Conservation (phyloP, 2,797 vertebrate genomes). For the Taeniopygia guttata region DNA sequence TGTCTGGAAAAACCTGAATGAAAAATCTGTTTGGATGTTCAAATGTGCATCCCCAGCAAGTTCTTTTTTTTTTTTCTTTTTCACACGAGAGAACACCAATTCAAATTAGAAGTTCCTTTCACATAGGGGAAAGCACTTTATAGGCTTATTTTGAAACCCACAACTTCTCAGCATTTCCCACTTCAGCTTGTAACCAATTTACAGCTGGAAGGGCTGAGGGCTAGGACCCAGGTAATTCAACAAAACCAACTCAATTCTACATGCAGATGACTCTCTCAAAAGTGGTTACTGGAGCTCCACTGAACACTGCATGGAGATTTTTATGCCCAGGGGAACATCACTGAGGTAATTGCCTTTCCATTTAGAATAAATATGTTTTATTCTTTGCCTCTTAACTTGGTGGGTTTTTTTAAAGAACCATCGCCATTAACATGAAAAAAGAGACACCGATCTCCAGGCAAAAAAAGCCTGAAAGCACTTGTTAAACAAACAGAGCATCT, state of each 20-base stretch:
- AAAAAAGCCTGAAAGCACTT: constrained; percentile 14
- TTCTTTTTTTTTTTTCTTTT: neutral
- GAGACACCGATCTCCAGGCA: neutral
- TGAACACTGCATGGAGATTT: neutral
- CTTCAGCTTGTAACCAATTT: neutral
- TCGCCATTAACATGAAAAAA: neutral
- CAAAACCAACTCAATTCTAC: constrained; percentile 4
- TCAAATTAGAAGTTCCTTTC: neutral
- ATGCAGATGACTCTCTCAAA: neutral
- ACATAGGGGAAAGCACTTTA: neutral
- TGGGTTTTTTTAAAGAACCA: constrained; percentile 13
- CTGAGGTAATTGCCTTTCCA: constrained; percentile 45
- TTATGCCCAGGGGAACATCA: constrained; percentile 17
- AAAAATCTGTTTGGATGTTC: neutral
- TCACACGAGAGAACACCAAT: neutral
- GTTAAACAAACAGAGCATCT: constrained; percentile 40
- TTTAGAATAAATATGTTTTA: constrained; percentile 47
- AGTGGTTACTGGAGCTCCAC: constrained; percentile 13
- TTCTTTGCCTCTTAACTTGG: constrained; percentile 17
- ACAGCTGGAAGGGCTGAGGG: neutral
- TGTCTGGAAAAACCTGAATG: neutral
- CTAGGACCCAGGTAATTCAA: constrained; percentile 9
- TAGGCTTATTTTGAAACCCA: neutral
- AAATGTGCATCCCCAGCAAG: neutral
- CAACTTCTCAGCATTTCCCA: neutral